These are phyloP conservation scores for Orthosia gracilis DNA, from an alignment of 2,888 invertebrate species.

Conservation along the genomic window DNA sequence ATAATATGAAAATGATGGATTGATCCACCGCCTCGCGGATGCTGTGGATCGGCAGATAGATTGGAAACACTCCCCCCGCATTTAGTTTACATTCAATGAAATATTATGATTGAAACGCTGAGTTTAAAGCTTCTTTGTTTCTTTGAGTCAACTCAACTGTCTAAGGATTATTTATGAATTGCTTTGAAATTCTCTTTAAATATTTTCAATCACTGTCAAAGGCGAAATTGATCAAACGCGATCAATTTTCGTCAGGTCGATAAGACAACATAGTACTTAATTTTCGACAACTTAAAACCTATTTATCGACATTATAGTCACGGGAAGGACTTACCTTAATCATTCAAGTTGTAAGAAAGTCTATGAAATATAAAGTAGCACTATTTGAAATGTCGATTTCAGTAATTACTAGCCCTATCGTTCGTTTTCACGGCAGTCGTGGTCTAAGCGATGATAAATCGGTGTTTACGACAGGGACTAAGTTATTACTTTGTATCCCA, in stretches of 20 bases:
- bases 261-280: conserved; percentile 22
- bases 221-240: conserved; percentile 46
- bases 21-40: conserved; percentile 27
- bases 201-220: conserved; percentile 65
- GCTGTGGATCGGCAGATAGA: conserved; percentile 18
- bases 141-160: conserved; percentile 54
- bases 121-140: conserved; percentile 62
- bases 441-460: conserved; percentile 30
- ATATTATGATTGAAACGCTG: conserved; percentile 61
- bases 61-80: conserved; percentile 41
- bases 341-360: conserved; percentile 31
- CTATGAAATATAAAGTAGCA: conserved; percentile 25
- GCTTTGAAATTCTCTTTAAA: conserved; percentile 60
- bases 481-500: conserved; percentile 31
- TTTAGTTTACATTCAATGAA: conserved; percentile 53
- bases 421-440: conserved; percentile 26
- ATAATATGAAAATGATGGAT: conserved; percentile 57
- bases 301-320: conserved; percentile 11
- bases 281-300: conserved; percentile 16
- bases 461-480: conserved; percentile 16
- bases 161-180: conserved; percentile 56
- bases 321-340: neutral
- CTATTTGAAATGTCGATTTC: conserved; percentile 35
- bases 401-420: conserved; percentile 40
- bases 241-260: conserved; percentile 49